Conservation (phyloP, 1,140 invertebrate species). For the Belonocnema kinseyi region DNA sequence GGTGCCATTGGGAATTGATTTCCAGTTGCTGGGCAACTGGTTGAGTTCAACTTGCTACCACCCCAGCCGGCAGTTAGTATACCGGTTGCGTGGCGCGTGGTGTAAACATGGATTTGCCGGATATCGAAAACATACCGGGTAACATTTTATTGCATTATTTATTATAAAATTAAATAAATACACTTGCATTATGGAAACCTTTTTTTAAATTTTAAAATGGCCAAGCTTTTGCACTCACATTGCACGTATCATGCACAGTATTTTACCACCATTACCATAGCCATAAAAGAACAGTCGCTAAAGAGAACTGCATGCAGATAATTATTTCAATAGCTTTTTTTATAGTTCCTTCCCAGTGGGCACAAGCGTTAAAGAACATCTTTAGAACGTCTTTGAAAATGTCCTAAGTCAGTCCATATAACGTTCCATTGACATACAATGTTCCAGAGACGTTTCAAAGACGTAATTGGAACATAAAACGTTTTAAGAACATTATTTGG, state of each 20-base stretch:
- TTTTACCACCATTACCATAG: neutral
- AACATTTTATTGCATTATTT: slow-evolving; percentile 52
- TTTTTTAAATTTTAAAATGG: neutral
- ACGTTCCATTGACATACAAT: too few species aligned
- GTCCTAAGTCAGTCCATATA: too few species aligned
- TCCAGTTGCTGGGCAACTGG: slow-evolving; percentile 65
- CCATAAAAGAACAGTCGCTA: neutral
- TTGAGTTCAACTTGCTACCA: slow-evolving; percentile 56
- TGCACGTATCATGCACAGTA: neutral
- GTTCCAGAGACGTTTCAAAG: too few species aligned
- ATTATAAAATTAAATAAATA: slow-evolving; percentile 37
- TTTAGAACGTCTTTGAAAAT: too few species aligned
- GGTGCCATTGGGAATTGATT: slow-evolving; percentile 60
- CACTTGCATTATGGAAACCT: too few species aligned
- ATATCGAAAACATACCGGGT: slow-evolving; percentile 68
- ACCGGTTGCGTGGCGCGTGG: slow-evolving; percentile 56
- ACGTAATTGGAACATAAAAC: too few species aligned
- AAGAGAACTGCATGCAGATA: neutral
- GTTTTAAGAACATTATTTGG: too few species aligned
- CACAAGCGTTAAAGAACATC: too few species aligned
- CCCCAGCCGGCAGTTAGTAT: slow-evolving; percentile 58
- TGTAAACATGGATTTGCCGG: slow-evolving; percentile 64
- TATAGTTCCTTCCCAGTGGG: too few species aligned
- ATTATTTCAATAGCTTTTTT: neutral
- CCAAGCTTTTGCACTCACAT: neutral